Base-by-base conservation (phyloP, 64 coral and sea anemone genomes). In the Porites australiensis region DNA sequence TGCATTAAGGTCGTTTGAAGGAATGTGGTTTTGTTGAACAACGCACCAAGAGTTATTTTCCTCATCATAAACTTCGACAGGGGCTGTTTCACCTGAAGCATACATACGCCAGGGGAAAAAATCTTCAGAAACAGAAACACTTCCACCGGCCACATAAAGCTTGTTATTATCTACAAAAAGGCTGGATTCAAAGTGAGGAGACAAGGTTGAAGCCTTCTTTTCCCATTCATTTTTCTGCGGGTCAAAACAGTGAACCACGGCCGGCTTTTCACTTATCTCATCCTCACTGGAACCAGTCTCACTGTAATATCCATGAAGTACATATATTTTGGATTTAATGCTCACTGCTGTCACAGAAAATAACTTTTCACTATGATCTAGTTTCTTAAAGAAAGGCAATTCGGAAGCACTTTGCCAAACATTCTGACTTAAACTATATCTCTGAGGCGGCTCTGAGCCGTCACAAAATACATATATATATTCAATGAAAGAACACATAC, bases 21-120 rank as follows among this genome's bases (percentile, higher is more conserved):
- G 66, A 50, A 87, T 57, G 54, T 57, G 54, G 4, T 6, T 37
- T 86, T 93, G 82, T 5, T 13, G 13, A 13, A 93, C 82, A 58
- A 20, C 15, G 1, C 48, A 48, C 82, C 91, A 87, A 2, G 3
- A 9, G 14, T 70, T 59, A 2, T 16, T 15, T 20, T 71, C 48
- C 10, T 3, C 9, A 48, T 93, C 16, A 46, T 79, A 93, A 7
- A 69, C 58, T 57, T 93, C 91, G 43, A 87, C 83, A 8, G 73
- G 14, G 59, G 81, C 63, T 47, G 2, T 6, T 4, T 4, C 6
- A 3, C 21, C 57, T 46, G 1, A 8, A 13, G 58, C 11, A 47
- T 6, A 1, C 2, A 6, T 2, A 51, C 27, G n/a, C n/a, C n/a
- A n/a, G n/a, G n/a, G n/a, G n/a, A n/a, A n/a, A n/a, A n/a, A n/a